Base-by-base conservation (phyloP, 2,113 vertebrate genomes). In the Picathartes gymnocephalus region DNA sequence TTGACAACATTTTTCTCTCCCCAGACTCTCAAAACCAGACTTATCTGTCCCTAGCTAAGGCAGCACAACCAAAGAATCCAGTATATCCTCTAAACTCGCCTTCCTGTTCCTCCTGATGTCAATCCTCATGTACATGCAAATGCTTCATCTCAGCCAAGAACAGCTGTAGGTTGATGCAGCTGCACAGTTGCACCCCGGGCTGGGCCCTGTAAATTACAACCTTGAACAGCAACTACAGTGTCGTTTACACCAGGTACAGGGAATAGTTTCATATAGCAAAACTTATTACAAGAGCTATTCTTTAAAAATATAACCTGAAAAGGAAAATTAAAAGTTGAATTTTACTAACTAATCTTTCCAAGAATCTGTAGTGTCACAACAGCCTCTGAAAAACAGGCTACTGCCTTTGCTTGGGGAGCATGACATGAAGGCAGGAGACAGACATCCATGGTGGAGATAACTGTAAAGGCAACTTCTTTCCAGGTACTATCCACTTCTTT, bases 371-470 rank as follows among this genome's bases (percentile, higher is more conserved):
- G 45, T 6, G 14, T 37, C 40, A 11, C 14, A 73, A 51, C 8
- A 74, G 24, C 31, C 50, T 42, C 62, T 42, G n/a, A 58, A 51
- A 84, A 84, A 51, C 0, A 68, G 11, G 22, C 24, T 11, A 20
- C 40, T 4, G 6, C 24, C n/a, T 78, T 81, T 58, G 39, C n/a
- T 62, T 30, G 25, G 10, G 25, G 23, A 80, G 40, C 9, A 4
- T 3, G n/a, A 24, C 1, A 2, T 15, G 42, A 25, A 22, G n/a
- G 48, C 2, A 6, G n/a, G 27, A 65, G 13, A 64, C 25, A 54
- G 47, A 53, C 19, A 27, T 14, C 10, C 15, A 10, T 0, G 12
- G 19, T 9, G 13, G n/a, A 69, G 15, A 45, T 3, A 68, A 58
- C 11, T 1, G 11, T 11, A 53, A 81, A 58, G 11, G 19, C 37